Evolutionary conservation across 1,140 invertebrate genomes (phyloP), one percentile per base, ranked within the genome.

Genomic region (Ceratina japonica): DNA sequence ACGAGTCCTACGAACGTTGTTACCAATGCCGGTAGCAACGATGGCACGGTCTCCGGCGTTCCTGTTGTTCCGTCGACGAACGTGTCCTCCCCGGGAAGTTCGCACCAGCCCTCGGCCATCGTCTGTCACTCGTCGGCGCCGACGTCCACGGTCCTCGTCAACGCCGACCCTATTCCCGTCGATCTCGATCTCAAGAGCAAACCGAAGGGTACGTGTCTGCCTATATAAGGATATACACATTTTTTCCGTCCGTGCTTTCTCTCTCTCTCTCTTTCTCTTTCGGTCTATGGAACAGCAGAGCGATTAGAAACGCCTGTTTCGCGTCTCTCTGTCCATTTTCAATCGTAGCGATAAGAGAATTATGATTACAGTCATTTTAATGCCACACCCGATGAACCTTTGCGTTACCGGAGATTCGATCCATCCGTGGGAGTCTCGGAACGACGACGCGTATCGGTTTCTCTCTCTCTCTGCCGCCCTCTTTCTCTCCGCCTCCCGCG

Each of bases 171-270:
- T 22, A 86, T 82, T 20, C 83, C 88, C 27, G 84, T 89, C 64
- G 87, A 89, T 62, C 83, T 91, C 63, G 90, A 91, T 64, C 71
- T 88, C 49, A 91, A 91, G 71, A 84, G 80, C 27, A 89, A 87
- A 69, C 79, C 52, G 62, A 91, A 90, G 82, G 87, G 90, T 91
- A 68, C 87, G 79, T 82, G 37, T 10, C 5, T 10, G 37, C 37
- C 37, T 44, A 8, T 44, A 44, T 0, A n/a, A n/a, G n/a, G 37
- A 44, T 44, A 44, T 8, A 31, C 27, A 31, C 37, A 44, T 8
- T 44, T 44, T 44, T 44, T 8, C 5, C 37, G 37, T 10, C 0
- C 37, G 37, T 7, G 37, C 10, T 44, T 8, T 7, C 27, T 37
- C 27, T 15, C 12, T 62, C 58, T 18, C 52, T 13, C 18, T 54